A percentile compares a stretch with the other conserved stretches of the same genome.
Conservation (phyloP, 2,113 vertebrate species). For the Noctilio leporinus region DNA sequence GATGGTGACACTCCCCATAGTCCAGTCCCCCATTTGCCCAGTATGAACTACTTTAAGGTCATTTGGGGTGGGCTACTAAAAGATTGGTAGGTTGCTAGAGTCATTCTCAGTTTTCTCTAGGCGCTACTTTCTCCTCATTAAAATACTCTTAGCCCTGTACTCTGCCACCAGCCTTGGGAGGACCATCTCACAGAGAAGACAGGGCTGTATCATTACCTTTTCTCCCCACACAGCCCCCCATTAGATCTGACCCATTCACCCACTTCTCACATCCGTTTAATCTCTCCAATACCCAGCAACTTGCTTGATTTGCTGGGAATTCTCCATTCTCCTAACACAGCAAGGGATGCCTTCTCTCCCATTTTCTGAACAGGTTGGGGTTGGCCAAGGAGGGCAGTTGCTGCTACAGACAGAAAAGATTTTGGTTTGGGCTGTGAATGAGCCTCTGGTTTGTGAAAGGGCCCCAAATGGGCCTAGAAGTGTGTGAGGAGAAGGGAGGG, state of each 20-base stretch:
- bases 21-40: background rate
- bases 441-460: conserved; percentile 49
- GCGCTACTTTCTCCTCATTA: background rate
- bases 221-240: background rate
- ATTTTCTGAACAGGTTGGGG: conserved; percentile 37
- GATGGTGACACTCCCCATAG: background rate
- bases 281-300: background rate
- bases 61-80: background rate
- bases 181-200: background rate
- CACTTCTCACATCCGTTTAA: background rate
- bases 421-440: conserved; percentile 33
- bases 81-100: background rate
- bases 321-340: background rate
- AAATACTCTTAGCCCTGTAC: background rate
- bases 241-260: background rate
- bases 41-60: background rate
- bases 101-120: background rate
- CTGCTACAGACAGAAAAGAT: conserved; percentile 15
- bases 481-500: conserved; percentile 15
- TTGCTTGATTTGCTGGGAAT: background rate
- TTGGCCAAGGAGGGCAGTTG: background rate
- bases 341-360: background rate
- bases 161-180: background rate
- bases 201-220: background rate
- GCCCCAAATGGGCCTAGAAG: conserved; percentile 30